Evolutionary conservation across 2,888 invertebrate genomes (phyloP).

Genomic region (Pteria penguin): DNA sequence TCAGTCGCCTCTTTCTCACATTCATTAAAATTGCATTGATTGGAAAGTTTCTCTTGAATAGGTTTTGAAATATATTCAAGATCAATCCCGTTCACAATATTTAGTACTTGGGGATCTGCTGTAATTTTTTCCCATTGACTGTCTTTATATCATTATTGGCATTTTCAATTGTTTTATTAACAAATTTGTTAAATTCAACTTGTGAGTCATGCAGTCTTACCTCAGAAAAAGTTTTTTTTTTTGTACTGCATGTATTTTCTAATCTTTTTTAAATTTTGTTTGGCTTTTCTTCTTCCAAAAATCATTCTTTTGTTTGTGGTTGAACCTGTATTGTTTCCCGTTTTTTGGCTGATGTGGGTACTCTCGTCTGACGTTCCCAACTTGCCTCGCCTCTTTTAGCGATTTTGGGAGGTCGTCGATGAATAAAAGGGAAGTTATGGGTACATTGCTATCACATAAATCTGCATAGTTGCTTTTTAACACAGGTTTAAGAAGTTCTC

Average conservation of each 20-base stretch:
- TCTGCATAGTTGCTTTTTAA: background rate
- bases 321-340: conserved; percentile 3
- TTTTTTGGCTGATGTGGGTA: conserved; percentile 12
- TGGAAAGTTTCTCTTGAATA: background rate
- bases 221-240: background rate
- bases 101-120: background rate
- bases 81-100: background rate
- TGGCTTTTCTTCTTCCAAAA: background rate
- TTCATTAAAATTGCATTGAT: conserved; percentile 4
- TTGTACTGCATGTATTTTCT: background rate
- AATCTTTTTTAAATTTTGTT: background rate
- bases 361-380: conserved; percentile 4
- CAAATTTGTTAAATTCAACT: background rate
- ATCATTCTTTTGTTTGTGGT: background rate
- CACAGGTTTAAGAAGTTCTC: background rate
- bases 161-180: background rate
- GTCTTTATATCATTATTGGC: background rate
- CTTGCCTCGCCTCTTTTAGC: conserved; percentile 2
- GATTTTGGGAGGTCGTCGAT: conserved; percentile 2
- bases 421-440: conserved; percentile 1
- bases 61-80: background rate
- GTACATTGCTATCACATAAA: conserved; percentile 7
- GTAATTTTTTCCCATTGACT: background rate
- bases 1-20: conserved; percentile 15
- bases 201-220: background rate